Percentiles rank a stretch among this genome's conserved stretches.
These are phyloP conservation scores for Solenopsis fugax DNA, from an alignment of 1,140 invertebrate species.

Conservation along the genomic window DNA sequence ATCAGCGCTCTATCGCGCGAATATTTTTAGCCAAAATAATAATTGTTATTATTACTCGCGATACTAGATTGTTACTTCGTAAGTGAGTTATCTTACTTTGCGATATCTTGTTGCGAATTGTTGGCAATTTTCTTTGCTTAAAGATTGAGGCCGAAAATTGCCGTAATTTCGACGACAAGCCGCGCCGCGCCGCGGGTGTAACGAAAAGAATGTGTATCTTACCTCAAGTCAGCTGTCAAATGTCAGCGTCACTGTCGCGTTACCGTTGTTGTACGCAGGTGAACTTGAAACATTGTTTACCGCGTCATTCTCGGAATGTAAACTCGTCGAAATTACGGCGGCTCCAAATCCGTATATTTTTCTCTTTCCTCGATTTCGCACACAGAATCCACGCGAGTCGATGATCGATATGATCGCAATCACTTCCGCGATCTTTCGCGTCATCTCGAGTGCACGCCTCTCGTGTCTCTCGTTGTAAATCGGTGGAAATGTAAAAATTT, in stretches of 20 bases:
- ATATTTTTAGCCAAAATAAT: not conserved
- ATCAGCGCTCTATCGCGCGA: not conserved
- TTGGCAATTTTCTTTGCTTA: not conserved
- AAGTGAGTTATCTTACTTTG: not conserved
- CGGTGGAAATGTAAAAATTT: not conserved
- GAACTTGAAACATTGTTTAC: not conserved
- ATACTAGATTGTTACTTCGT: not conserved
- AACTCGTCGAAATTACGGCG: constrained; percentile 20
- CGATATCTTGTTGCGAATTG: not conserved
- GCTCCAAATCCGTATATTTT: not conserved
- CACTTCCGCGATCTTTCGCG: not conserved
- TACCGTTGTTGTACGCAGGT: not conserved
- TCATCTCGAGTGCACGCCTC: no score
- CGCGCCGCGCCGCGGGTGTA: not conserved
- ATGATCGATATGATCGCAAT: not conserved
- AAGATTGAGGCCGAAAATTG: not conserved
- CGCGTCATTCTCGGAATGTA: not conserved
- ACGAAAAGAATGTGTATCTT: not conserved
- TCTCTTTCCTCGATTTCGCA: not conserved
- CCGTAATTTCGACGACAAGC: constrained; percentile 19
- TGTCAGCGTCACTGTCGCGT: constrained; percentile 34
- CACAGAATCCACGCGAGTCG: not conserved
- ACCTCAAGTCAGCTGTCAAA: constrained; percentile 31
- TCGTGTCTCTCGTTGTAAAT: no score
- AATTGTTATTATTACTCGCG: not conserved